These are phyloP conservation scores for Glareola pratincola DNA, from an alignment of 2,113 vertebrate genomes.

Conservation along the genomic window DNA sequence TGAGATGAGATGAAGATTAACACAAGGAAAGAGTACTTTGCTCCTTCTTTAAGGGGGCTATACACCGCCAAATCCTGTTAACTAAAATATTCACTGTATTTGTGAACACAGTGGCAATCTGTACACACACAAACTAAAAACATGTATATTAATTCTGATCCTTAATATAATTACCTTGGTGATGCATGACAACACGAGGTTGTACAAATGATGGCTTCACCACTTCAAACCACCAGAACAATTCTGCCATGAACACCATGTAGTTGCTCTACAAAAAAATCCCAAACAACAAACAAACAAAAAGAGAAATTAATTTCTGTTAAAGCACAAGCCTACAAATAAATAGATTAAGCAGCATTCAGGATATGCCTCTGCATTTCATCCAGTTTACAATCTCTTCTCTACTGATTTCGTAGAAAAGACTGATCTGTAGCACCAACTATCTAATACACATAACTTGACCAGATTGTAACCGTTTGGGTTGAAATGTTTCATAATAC, in stretches of 20 bases:
- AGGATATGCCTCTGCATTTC: neutral
- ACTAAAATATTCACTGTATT: neutral
- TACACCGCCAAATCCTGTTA: neutral
- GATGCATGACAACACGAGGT: slow-evolving; percentile 76
- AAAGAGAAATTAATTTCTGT: neutral
- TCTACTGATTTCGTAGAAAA: neutral
- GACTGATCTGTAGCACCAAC: neutral
- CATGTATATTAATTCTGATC: neutral
- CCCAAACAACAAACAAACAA: neutral
- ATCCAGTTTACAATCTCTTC: neutral
- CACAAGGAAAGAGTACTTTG: neutral
- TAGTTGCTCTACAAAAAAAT: slow-evolving; percentile 87
- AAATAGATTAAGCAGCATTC: neutral
- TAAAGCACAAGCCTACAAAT: neutral
- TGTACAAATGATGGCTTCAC: slow-evolving; percentile 94
- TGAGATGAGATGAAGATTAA: slow-evolving; percentile 9
- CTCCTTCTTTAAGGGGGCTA: neutral
- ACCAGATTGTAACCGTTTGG: accelerated
- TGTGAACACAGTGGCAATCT: neutral
- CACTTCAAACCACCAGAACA: slow-evolving; percentile 98
- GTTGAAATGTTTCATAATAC: neutral
- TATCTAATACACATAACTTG: neutral
- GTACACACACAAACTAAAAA: neutral
- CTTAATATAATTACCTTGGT: slow-evolving; percentile 73
- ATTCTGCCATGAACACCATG: slow-evolving; percentile 96